A percentile compares a stretch with the other conserved stretches of the same genome.
Evolutionary conservation across 2,888 invertebrate species (phyloP).

Genomic region (Ferrisia virgata): DNA sequence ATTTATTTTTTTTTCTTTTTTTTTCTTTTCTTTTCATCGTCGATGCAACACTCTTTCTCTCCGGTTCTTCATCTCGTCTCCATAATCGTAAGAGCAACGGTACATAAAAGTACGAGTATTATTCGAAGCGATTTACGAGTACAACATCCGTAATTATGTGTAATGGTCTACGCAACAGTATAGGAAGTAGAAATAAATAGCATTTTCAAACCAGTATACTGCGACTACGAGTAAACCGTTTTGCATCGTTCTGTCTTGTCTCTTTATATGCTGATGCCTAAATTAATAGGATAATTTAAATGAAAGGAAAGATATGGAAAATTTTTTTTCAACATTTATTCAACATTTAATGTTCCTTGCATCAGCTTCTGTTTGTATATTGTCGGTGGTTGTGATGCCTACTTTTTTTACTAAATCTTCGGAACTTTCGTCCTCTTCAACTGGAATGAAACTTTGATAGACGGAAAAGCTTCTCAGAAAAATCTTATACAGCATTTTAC

Average conservation of each 20-base stretch:
- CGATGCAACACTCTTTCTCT: neutral
- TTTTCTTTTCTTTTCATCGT: neutral
- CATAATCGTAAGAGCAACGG: neutral
- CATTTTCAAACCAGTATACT: neutral
- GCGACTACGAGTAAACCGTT: neutral
- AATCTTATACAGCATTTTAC: too few relatives aligned
- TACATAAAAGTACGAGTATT: neutral
- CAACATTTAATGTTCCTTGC: too few relatives aligned
- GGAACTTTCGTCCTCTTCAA: too few relatives aligned
- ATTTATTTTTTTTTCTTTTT: too few relatives aligned
- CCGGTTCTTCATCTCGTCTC: neutral
- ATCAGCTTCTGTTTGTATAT: too few relatives aligned
- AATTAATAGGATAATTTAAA: neutral
- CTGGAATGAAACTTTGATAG: too few relatives aligned
- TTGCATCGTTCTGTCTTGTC: neutral
- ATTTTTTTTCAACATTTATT: too few relatives aligned
- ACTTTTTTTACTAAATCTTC: too few relatives aligned
- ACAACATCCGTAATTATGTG: neutral
- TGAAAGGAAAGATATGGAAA: too few relatives aligned
- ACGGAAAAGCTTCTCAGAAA: too few relatives aligned
- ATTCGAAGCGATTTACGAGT: neutral
- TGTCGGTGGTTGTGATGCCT: too few relatives aligned
- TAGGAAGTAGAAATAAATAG: neutral
- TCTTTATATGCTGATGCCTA: neutral
- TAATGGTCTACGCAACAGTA: neutral